Conservation (phyloP, 2,888 invertebrate genomes). For the Phyto melanocephala region DNA sequence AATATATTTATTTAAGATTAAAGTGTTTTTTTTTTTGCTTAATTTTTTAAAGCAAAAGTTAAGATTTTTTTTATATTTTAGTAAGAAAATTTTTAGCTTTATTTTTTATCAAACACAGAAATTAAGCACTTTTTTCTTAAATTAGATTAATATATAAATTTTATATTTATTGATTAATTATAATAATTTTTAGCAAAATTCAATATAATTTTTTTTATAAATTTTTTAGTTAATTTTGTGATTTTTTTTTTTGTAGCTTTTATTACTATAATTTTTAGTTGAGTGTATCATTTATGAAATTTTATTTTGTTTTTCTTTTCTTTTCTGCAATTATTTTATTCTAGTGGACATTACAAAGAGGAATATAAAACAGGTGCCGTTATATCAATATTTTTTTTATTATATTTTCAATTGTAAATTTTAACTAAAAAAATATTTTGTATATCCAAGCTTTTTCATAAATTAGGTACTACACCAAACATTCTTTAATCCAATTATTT, state of each 20-base stretch:
- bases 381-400: not conserved
- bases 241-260: not conserved
- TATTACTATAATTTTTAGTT: not conserved
- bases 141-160: no score
- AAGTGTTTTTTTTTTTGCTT: not conserved
- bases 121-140: conserved; percentile 28
- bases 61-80: not conserved
- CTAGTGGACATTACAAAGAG: not conserved
- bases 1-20: not conserved
- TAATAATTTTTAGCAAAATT: not conserved
- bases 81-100: not conserved
- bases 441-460: not conserved
- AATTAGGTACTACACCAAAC: not conserved
- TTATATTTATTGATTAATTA: no score
- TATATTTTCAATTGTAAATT: not conserved
- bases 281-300: not conserved
- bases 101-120: not conserved
- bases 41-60: not conserved
- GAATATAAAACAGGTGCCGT: conserved; percentile 3
- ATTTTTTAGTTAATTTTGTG: not conserved
- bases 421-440: not conserved
- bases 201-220: not conserved
- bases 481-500: not conserved
- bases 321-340: not conserved
- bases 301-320: not conserved